Evolutionary conservation across 2,797 vertebrate genomes (phyloP).

Genomic region (Sebastolobus altivelis): DNA sequence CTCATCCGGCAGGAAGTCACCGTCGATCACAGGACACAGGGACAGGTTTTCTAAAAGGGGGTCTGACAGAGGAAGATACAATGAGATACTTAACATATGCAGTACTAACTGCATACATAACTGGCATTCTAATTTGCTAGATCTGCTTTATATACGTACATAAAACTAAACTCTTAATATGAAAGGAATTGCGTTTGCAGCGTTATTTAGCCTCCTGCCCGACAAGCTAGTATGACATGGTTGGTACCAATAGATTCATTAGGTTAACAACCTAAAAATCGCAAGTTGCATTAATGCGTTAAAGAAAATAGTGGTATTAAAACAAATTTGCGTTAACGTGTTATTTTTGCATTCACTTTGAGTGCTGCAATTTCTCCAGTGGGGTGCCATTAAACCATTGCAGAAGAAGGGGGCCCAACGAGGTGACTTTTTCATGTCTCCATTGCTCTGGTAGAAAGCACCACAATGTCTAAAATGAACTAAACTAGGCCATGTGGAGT

Average conservation of each 20-base stretch:
- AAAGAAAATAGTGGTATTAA: too few species aligned
- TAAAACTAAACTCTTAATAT: not conserved
- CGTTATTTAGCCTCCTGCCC: too few species aligned
- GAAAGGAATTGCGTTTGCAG: not conserved
- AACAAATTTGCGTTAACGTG: too few species aligned
- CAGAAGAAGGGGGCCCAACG: not conserved
- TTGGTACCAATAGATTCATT: too few species aligned
- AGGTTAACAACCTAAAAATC: too few species aligned
- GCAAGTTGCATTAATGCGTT: too few species aligned
- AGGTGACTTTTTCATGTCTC: not conserved
- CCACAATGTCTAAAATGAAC: not conserved
- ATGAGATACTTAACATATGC: not conserved
- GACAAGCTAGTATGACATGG: too few species aligned
- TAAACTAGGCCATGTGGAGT: not conserved
- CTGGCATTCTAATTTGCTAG: not conserved
- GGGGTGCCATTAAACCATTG: not conserved
- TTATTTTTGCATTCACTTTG: too few species aligned
- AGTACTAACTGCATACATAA: not conserved
- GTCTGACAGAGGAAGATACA: slow-evolving; percentile 73
- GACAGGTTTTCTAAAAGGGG: slow-evolving; percentile 85
- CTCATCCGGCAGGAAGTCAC: slow-evolving; percentile 91
- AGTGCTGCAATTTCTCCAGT: not conserved
- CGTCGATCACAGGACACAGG: slow-evolving; percentile 89
- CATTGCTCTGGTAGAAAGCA: not conserved
- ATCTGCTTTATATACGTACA: not conserved